Evolutionary conservation across 2,888 invertebrate genomes (phyloP), one percentile per base, ranked within the genome.

Genomic region (Dynastes tityus): DNA sequence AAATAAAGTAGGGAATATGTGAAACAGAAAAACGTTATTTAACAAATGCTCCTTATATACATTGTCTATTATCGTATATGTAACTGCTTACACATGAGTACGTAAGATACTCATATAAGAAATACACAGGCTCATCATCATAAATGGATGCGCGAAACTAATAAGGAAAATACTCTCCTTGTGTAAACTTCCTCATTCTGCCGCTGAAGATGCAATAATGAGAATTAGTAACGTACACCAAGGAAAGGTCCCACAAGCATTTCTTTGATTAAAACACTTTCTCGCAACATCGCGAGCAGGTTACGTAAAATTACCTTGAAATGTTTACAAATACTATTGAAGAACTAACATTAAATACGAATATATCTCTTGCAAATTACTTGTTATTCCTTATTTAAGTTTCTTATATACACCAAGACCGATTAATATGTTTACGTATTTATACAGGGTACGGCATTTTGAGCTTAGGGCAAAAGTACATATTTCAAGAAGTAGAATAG

Each of bases 81-180:
- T 73, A 53, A 70, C 53, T 70, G 2, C 40, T 58, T 22, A 40
- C 37, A 37, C 11, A 40, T 29, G 22, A 2, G 51, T 9, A 9
- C 37, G 40, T 58, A 58, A 53, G 53, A 71, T 16, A n/a, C 32
- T 32, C 16, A 61, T 13, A 53, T 58, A 40, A 32, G 73, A 58
- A 58, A 58, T 61, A 58, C 40, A 45, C 40, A 40, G 40, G 40
- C 58, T 37, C 55, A 37, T 29, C 53, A n/a, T 32, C 40, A 58
- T 22, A 73, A 73, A 40, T 9, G 9, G 22, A 40, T 16, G 40
- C 58, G 73, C 40, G 73, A 73, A 40, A 22, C 55, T 58, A 73
- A 73, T 73, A 73, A 73, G 73, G 73, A 73, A 73, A 73, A 61
- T 45, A 58, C 40, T 55, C 73, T 37, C 45, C 73, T 73, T 73